phyloP scores from a whole-genome alignment of 1,140 invertebrate genomes.

The Zaprionus nigranus region DNA sequence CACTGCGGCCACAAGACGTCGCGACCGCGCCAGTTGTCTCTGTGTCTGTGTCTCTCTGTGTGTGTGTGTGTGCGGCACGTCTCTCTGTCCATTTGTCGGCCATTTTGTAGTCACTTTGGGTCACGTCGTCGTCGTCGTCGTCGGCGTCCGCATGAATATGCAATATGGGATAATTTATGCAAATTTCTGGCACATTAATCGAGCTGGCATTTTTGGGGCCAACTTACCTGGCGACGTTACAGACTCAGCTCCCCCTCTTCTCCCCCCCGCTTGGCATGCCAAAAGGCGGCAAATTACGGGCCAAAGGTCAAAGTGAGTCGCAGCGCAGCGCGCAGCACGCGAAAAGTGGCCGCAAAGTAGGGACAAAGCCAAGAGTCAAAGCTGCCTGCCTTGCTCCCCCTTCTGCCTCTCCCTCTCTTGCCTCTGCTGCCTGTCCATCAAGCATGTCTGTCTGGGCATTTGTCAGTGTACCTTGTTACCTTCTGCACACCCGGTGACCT shows the following conservation, averaged over 20 bases:
- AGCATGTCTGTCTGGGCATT: too few species aligned
- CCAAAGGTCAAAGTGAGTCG: slow-evolving; percentile 65
- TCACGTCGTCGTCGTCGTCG: slow-evolving; percentile 54
- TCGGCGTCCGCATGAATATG: slow-evolving; percentile 78
- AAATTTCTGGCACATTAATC: slow-evolving; percentile 84
- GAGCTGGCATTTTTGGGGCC: slow-evolving; percentile 59
- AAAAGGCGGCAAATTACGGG: slow-evolving; percentile 72
- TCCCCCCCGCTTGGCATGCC: slow-evolving; percentile 31
- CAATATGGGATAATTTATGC: slow-evolving; percentile 85
- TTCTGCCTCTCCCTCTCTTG: not conserved
- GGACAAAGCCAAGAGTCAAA: slow-evolving; percentile 32
- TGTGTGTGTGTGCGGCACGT: not conserved
- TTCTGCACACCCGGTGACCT: not conserved
- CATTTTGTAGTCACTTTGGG: slow-evolving; percentile 56
- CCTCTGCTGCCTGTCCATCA: not conserved
- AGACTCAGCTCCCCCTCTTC: not conserved
- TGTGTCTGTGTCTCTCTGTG: slow-evolving; percentile 5
- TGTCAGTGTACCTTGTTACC: too few species aligned
- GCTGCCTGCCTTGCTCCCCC: slow-evolving; percentile 1
- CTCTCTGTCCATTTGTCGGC: slow-evolving; percentile 25
- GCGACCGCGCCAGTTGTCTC: slow-evolving; percentile 1
- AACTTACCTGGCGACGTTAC: not conserved
- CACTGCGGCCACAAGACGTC: slow-evolving; percentile 81
- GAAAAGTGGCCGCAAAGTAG: slow-evolving; percentile 55
- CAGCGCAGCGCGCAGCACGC: slow-evolving; percentile 12